Conservation (phyloP, 2,113 vertebrate species). For the Centropus unirufus region DNA sequence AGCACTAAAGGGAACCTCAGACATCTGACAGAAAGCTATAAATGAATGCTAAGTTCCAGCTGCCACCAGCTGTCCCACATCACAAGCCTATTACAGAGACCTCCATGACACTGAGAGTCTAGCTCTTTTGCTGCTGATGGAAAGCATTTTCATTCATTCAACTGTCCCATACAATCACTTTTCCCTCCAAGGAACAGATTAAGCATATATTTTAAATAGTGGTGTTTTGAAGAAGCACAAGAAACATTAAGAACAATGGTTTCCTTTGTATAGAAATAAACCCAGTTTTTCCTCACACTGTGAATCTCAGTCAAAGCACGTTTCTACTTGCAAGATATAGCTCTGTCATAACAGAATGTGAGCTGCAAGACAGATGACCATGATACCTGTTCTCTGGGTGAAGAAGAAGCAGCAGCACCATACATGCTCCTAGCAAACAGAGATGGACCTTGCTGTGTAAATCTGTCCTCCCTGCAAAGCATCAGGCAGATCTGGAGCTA, state of each 20-base stretch:
- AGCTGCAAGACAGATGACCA: accelerated
- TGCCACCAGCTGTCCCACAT: not conserved
- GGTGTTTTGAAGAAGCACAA: not conserved
- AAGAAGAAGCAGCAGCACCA: not conserved
- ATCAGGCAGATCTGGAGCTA: not conserved
- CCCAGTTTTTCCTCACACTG: not conserved
- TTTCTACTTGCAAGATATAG: not conserved
- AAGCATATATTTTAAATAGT: not conserved
- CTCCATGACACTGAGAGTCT: not conserved
- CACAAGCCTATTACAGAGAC: not conserved
- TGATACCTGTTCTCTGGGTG: not conserved
- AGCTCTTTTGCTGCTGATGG: not conserved
- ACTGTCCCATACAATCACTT: not conserved
- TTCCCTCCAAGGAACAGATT: not conserved
- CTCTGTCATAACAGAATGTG: not conserved
- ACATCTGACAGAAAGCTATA: not conserved
- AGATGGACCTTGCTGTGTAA: not conserved
- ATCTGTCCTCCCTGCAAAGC: not conserved
- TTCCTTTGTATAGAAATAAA: not conserved
- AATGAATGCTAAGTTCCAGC: not conserved
- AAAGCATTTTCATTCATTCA: not conserved
- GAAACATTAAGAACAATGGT: not conserved
- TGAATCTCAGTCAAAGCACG: not conserved
- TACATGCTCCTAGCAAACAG: not conserved
- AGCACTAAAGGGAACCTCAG: constrained; percentile 2